These are phyloP conservation scores for Tenrec ecaudatus DNA, from an alignment of 2,113 vertebrate genomes.

Conservation along the genomic window DNA sequence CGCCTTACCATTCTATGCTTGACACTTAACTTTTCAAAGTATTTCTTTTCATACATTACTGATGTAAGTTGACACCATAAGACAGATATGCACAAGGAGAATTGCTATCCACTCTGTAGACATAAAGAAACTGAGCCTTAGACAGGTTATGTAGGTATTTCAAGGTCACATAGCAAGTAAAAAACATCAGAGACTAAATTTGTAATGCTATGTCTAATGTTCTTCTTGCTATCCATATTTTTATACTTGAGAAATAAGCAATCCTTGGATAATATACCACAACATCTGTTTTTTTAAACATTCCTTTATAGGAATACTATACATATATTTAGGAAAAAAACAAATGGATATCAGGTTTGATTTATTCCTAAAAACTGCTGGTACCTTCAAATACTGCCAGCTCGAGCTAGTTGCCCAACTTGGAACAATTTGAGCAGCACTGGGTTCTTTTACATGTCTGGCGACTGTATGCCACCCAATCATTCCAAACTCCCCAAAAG, in stretches of 20 bases:
- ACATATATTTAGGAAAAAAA: background rate
- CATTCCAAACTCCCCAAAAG: background rate
- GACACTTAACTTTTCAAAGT: too few species aligned
- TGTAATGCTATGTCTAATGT: background rate
- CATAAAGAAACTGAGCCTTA: background rate
- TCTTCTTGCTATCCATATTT: background rate
- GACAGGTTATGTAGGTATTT: background rate
- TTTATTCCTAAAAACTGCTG: background rate
- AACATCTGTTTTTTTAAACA: background rate
- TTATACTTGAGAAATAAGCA: background rate
- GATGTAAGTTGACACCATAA: background rate
- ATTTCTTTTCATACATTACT: background rate
- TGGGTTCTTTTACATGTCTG: background rate
- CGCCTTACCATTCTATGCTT: too few species aligned
- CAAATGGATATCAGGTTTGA: background rate
- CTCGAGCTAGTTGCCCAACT: background rate
- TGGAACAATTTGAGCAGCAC: background rate
- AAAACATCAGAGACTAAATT: background rate
- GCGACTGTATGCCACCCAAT: background rate
- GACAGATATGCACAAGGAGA: background rate
- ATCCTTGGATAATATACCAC: background rate
- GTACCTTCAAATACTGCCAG: background rate
- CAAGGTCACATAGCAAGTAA: background rate
- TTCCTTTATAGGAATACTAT: too few species aligned
- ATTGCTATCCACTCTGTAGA: too few species aligned